Evolutionary conservation across 2,797 vertebrate genomes (phyloP).

Genomic region (Poeciliopsis infans): DNA sequence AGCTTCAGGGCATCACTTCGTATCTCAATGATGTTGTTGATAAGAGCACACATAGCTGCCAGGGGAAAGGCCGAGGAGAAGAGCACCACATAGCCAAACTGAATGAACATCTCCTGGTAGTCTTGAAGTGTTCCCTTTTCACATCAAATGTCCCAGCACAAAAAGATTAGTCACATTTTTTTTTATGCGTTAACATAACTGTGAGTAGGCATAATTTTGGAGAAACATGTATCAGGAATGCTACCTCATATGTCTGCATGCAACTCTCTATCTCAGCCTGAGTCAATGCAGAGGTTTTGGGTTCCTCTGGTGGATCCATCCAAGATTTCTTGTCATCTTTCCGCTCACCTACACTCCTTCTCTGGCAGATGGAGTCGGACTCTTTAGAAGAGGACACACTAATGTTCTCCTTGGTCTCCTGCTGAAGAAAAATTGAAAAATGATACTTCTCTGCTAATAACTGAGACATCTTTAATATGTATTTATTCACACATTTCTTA

Average conservation of each 20-base stretch:
- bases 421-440: constrained; percentile 22
- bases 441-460: neutral
- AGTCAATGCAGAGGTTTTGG: constrained; percentile 80
- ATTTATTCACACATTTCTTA: neutral
- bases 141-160: neutral
- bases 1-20: constrained; percentile 97
- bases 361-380: constrained; percentile 63
- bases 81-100: constrained; percentile 97
- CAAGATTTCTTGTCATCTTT: constrained; percentile 84
- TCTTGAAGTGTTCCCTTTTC: constrained; percentile 95
- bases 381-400: constrained; percentile 45
- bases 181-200: neutral
- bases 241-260: constrained; percentile 93
- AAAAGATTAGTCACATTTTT: neutral
- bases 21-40: constrained; percentile 98
- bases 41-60: constrained; percentile 93
- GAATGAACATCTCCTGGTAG: constrained; percentile 98
- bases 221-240: neutral
- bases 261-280: constrained; percentile 95
- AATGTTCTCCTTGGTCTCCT: constrained; percentile 61
- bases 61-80: constrained; percentile 97
- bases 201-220: neutral
- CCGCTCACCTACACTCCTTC: constrained; percentile 44
- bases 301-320: constrained; percentile 91
- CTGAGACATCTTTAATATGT: neutral